Base-by-base conservation (phyloP, 2,888 invertebrate genomes). In the Xiphydria camelus region DNA sequence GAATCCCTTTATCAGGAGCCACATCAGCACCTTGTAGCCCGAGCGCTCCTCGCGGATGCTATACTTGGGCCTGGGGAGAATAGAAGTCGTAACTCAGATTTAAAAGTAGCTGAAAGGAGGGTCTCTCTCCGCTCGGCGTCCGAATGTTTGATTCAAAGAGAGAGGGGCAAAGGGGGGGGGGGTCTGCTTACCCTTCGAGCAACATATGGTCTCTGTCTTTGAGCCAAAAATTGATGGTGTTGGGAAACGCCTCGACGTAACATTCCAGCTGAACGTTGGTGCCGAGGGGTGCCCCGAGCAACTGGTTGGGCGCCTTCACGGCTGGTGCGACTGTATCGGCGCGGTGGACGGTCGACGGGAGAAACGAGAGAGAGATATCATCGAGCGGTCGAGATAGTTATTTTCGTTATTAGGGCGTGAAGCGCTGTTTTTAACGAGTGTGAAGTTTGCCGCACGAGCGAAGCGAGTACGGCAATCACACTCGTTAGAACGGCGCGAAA, bases 231-330 rank as follows among this genome's bases (percentile, higher is more conserved):
- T 89, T 84, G 70, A 84, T 80, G 46, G 85, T 81, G 62, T 79
- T 79, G 63, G 93, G 93, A 66, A 88, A 91, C 1, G 93, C 92
- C 69, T 94, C 93, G 40, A 93, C 91, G 75, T 88, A 86, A 71
- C 94, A 94, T 71, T 91, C 88, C 32, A 94, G 78, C 59, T 88
- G 87, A 21, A 94, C 91, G 73, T 92, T 89, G 0, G 90, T 91
- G 40, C 89, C 89, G 31, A 91, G 77, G 1, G 93, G 92, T 1
- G 92, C 89, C 12, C 94, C 93, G 36, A 94, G 80, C 62, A 94
- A 80, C 77, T 94, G 93, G 76, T 91, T 92, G 61, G 91, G 89
- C 61, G 91, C 91, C 79, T 88, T 90, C 53, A 94, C 90, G 68
- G 88, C 86, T 20, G 94, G 94, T 40, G 89, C 87, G 80, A 94